Evolutionary conservation across 2,797 vertebrate genomes (phyloP).

Genomic region (Tokudaia tokunoshimensis): DNA sequence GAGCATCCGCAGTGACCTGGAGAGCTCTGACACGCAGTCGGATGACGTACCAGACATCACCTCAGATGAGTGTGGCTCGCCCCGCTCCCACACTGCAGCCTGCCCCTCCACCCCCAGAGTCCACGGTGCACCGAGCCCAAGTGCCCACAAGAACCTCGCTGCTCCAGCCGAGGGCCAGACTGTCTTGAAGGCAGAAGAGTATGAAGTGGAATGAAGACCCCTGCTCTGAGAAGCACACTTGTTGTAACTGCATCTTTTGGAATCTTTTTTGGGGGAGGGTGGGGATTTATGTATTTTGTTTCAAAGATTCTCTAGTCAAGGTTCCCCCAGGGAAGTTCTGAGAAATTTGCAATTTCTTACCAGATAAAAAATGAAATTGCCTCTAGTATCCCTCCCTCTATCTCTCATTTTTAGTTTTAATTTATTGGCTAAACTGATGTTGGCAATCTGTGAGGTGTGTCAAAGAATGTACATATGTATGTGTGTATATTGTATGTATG

Average conservation of each 20-base stretch:
- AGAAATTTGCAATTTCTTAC: conserved; percentile 86
- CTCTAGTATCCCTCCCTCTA: conserved; percentile 61
- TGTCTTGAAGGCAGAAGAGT: conserved; percentile 87
- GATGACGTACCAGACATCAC: conserved; percentile 98
- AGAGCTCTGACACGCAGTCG: conserved; percentile 98
- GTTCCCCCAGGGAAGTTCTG: conserved; percentile 76
- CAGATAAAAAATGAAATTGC: conserved; percentile 61
- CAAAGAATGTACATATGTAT: conserved; percentile 90
- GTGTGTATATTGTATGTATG: conserved; percentile 90
- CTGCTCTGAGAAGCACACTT: conserved; percentile 80
- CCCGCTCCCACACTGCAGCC: conserved; percentile 88
- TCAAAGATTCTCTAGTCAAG: conserved; percentile 80
- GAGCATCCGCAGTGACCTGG: conserved; percentile 98
- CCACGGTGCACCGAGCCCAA: conserved; percentile 89
- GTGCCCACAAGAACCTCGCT: conserved; percentile 89
- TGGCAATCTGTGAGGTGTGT: conserved; percentile 88
- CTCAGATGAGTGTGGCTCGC: conserved; percentile 97
- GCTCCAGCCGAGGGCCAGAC: conserved; percentile 87
- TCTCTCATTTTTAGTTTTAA: conserved; percentile 84
- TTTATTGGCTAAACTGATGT: conserved; percentile 89
- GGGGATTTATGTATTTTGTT: conserved; percentile 81
- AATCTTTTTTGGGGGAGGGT: conserved; percentile 62
- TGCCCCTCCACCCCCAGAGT: conserved; percentile 84
- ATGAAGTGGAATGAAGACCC: conserved; percentile 82
- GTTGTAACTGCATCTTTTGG: conserved; percentile 79